phyloP scores from a whole-genome alignment of 2,888 invertebrate genomes.

The Blera fallax region DNA sequence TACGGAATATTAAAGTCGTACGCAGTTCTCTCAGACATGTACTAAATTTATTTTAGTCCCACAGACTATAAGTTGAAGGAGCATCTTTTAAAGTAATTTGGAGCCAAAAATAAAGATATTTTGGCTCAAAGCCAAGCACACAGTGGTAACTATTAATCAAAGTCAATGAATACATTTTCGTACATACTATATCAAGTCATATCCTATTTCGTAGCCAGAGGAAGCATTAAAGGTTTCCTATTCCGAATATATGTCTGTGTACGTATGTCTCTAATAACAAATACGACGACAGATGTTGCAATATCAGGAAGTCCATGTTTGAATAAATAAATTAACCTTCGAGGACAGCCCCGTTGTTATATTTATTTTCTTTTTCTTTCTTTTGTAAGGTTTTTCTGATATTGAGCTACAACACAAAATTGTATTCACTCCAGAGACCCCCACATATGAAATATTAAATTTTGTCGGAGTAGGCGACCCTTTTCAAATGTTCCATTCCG shows the following conservation, averaged over 20 bases:
- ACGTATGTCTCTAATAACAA: background rate
- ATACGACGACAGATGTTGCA: conserved; percentile 22
- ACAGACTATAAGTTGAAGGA: too few relatives aligned
- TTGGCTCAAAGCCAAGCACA: too few relatives aligned
- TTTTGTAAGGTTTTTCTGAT: background rate
- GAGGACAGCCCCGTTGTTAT: background rate
- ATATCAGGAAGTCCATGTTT: conserved; percentile 3
- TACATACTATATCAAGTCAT: too few relatives aligned
- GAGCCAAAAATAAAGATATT: too few relatives aligned
- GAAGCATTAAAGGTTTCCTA: background rate
- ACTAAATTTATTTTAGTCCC: too few relatives aligned
- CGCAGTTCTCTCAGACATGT: too few relatives aligned
- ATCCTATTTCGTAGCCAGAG: background rate
- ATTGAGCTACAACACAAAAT: background rate
- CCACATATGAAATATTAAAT: conserved; percentile 27
- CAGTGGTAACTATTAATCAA: background rate
- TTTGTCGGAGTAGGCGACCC: conserved; percentile 26
- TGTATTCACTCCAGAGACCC: background rate
- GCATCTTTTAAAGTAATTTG: too few relatives aligned
- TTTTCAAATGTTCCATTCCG: conserved; percentile 22
- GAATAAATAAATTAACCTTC: conserved; percentile 34
- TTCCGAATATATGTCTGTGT: background rate
- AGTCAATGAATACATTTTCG: background rate
- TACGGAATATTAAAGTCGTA: too few relatives aligned
- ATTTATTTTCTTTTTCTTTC: background rate